These are phyloP conservation scores for Neria commutata DNA, from an alignment of 2,888 invertebrate species.

Conservation along the genomic window DNA sequence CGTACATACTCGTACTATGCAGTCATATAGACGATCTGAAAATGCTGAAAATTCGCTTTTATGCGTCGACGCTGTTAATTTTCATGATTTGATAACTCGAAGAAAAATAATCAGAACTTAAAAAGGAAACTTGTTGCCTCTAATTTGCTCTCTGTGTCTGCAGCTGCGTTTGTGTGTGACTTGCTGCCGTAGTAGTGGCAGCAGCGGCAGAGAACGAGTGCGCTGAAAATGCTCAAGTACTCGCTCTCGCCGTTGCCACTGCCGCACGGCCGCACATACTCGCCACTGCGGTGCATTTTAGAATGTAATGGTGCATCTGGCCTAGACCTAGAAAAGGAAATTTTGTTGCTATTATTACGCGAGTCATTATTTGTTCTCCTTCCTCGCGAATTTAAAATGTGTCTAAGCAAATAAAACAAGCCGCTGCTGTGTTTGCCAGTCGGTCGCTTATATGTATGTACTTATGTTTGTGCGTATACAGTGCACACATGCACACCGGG, in stretches of 20 bases:
- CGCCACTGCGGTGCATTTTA: constrained; percentile 47
- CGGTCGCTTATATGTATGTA: constrained; percentile 19
- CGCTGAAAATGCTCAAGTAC: too few relatives aligned
- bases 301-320: constrained; percentile 59
- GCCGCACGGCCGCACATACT: neutral
- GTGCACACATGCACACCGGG: too few relatives aligned
- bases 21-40: neutral
- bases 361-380: constrained; percentile 53
- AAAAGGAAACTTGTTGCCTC: constrained; percentile 37
- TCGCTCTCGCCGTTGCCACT: neutral
- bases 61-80: neutral
- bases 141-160: constrained; percentile 28
- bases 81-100: constrained; percentile 28
- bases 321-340: constrained; percentile 62
- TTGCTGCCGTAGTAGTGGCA: constrained; percentile 4
- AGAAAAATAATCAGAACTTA: constrained; percentile 31
- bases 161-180: constrained; percentile 6
- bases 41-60: neutral
- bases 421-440: constrained; percentile 13
- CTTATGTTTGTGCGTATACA: constrained; percentile 17
- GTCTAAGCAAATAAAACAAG: constrained; percentile 48
- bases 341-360: constrained; percentile 54
- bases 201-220: constrained; percentile 18
- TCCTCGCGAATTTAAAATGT: constrained; percentile 51
- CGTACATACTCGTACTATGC: constrained; percentile 4